Conservation (phyloP, 2,888 invertebrate species). For the Malthinus flaveolus region DNA sequence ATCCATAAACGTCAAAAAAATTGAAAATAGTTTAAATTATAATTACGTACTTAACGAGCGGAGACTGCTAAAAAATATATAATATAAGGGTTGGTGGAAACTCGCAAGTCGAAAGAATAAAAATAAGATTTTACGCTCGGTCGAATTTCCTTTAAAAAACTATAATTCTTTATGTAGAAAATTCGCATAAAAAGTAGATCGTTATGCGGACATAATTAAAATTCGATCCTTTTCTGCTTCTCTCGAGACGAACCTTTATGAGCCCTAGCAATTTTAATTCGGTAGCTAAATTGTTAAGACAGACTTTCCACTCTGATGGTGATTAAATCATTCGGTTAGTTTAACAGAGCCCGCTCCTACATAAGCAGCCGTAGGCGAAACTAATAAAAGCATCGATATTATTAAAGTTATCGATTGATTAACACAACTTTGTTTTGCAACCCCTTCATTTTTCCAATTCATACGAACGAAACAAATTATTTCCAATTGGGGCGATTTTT, state of each 20-base stretch:
- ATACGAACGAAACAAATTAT: slow-evolving; percentile 12
- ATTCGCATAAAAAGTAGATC: neutral
- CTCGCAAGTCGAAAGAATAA: neutral
- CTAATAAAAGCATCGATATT: slow-evolving; percentile 40
- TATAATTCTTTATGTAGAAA: slow-evolving; percentile 3
- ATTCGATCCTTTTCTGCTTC: slow-evolving; percentile 18
- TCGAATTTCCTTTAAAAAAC: slow-evolving; percentile 3
- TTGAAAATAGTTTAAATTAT: no score
- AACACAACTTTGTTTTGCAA: slow-evolving; percentile 42
- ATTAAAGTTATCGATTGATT: slow-evolving; percentile 56
- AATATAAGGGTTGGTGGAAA: no score
- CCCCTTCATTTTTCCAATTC: slow-evolving; percentile 24
- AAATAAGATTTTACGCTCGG: neutral
- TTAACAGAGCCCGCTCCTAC: slow-evolving; percentile 50
- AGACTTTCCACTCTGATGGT: slow-evolving; percentile 54
- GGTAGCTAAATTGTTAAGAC: slow-evolving; percentile 55
- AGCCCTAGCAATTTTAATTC: slow-evolving; percentile 48
- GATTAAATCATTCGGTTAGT: slow-evolving; percentile 57
- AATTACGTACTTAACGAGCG: no score
- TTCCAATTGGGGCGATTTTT: no score
- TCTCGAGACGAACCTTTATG: slow-evolving; percentile 14
- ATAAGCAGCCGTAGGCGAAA: slow-evolving; percentile 47
- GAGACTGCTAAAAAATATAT: no score
- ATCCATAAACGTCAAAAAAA: no score
- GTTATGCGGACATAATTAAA: slow-evolving; percentile 18